A percentile compares a stretch with the other conserved stretches of the same genome.
Conservation (phyloP, 2,888 invertebrate genomes). For the Strigamia transsilvanica region DNA sequence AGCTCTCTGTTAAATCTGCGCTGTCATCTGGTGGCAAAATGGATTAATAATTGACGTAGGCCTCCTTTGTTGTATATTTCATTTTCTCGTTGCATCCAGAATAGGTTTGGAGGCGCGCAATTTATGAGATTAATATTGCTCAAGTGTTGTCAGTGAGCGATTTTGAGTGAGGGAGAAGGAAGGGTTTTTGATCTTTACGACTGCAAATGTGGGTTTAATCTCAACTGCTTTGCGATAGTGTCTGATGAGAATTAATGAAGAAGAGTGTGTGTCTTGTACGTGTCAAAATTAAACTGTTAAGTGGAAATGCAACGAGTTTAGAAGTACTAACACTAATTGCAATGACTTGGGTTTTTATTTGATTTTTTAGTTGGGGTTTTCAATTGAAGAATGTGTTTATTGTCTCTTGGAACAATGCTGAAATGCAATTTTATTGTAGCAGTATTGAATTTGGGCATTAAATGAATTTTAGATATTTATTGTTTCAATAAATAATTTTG, state of each 20-base stretch:
- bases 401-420: no score
- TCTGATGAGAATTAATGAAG: conserved; percentile 25
- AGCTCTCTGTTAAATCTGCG: not conserved
- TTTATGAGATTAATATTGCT: conserved; percentile 15
- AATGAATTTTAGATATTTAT: no score
- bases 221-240: not conserved
- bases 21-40: not conserved
- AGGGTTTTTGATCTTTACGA: not conserved
- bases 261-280: not conserved
- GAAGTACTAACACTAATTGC: not conserved
- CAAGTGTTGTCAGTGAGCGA: not conserved
- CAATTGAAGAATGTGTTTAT: no score
- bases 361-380: no score
- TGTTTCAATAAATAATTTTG: no score
- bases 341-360: no score
- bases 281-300: conserved; percentile 9
- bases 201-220: conserved; percentile 13
- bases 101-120: not conserved
- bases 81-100: not conserved
- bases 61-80: not conserved
- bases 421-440: no score
- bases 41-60: not conserved
- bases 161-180: not conserved
- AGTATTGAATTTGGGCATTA: no score
- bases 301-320: not conserved